phyloP scores from a whole-genome alignment of 2,888 invertebrate species.

The Philhelius pedissequus region DNA sequence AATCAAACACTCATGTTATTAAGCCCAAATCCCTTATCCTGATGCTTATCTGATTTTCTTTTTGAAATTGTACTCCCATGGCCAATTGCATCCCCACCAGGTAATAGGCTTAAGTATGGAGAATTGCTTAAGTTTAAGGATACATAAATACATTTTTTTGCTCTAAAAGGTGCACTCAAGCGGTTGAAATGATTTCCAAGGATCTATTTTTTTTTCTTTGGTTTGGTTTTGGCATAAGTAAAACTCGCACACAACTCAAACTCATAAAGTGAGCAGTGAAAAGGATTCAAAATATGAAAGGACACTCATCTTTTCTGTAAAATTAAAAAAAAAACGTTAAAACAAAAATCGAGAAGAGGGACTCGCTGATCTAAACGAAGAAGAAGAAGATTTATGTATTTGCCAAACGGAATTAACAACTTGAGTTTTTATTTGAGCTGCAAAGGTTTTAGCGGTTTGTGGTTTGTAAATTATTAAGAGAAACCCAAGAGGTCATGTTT shows the following conservation, averaged over 20 bases:
- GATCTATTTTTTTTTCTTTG: background rate
- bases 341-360: background rate
- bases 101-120: background rate
- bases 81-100: constrained; percentile 24
- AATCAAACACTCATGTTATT: constrained; percentile 45
- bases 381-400: constrained; percentile 22
- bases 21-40: constrained; percentile 7
- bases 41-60: background rate
- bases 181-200: constrained; percentile 21
- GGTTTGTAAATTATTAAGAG: constrained; percentile 11
- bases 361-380: background rate
- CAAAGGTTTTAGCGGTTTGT: too few relatives aligned
- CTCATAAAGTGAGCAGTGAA: constrained; percentile 39
- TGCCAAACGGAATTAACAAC: constrained; percentile 34
- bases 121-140: constrained; percentile 27
- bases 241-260: constrained; percentile 8
- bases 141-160: background rate
- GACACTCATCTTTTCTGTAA: constrained; percentile 20
- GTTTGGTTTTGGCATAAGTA: constrained; percentile 2
- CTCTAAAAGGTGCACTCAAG: constrained; percentile 10
- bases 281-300: constrained; percentile 35
- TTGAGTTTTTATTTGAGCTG: constrained; percentile 19
- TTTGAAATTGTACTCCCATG: background rate
- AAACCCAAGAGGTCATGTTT: background rate
- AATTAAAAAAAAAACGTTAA: background rate